phyloP scores from a whole-genome alignment of 2,888 invertebrate species.

The Macrophya alboannulata region DNA sequence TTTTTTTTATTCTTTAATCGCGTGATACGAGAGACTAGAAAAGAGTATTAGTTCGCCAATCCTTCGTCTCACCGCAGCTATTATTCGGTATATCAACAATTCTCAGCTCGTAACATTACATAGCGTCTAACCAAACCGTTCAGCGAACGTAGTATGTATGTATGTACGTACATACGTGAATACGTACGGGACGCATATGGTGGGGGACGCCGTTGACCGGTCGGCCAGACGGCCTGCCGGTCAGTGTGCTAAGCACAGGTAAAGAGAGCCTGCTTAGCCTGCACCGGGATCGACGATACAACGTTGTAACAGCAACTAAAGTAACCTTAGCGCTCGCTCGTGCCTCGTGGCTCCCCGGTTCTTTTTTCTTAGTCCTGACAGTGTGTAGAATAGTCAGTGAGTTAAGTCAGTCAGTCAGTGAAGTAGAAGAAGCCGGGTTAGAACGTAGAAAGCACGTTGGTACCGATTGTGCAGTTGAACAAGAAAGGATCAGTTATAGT shows the following conservation, averaged over 20 bases:
- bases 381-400: background rate
- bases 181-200: background rate
- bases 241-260: conserved; percentile 56
- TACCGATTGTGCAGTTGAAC: background rate
- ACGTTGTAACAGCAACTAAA: background rate
- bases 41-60: background rate
- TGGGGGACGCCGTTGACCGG: conserved; percentile 49
- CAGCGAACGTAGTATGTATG: background rate
- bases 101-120: background rate
- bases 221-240: conserved; percentile 40
- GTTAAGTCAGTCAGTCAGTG: background rate
- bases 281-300: conserved; percentile 18
- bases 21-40: background rate
- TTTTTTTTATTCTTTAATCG: background rate
- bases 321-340: background rate
- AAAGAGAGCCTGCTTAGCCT: conserved; percentile 24
- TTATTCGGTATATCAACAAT: conserved; percentile 6
- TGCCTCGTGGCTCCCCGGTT: background rate
- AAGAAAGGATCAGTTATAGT: conserved; percentile 5
- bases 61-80: background rate
- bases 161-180: background rate
- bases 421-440: background rate
- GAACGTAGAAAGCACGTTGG: conserved; percentile 1
- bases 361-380: background rate
- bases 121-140: conserved; percentile 10